These are phyloP conservation scores for Aphelinus certus DNA, from an alignment of 1,140 invertebrate genomes.

Conservation along the genomic window DNA sequence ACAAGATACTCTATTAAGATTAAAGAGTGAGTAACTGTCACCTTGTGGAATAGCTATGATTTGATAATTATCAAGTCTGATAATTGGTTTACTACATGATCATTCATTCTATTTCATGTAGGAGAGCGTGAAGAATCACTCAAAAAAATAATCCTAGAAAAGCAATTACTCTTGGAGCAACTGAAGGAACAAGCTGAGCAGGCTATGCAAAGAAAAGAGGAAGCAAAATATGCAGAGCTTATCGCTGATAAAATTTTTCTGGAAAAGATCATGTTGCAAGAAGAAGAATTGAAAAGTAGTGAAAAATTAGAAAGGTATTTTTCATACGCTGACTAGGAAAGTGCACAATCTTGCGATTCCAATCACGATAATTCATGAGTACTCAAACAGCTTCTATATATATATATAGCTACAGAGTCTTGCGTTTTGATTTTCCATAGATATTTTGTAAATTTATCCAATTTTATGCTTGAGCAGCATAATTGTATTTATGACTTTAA, in stretches of 20 bases:
- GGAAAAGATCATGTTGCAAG: constrained; percentile 54
- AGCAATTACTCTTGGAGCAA: constrained; percentile 53
- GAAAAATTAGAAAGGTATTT: constrained; percentile 51
- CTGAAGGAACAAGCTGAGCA: constrained; percentile 65
- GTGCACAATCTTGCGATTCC: too few relatives aligned
- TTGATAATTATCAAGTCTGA: not conserved
- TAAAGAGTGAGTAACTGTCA: constrained; percentile 46
- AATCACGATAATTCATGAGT: too few relatives aligned
- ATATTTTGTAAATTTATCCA: too few relatives aligned
- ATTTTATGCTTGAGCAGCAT: not conserved
- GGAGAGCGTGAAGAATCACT: constrained; percentile 55
- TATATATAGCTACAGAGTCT: too few relatives aligned
- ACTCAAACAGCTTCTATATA: too few relatives aligned
- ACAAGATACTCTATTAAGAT: constrained; percentile 49
- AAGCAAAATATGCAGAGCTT: constrained; percentile 60
- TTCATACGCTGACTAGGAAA: too few relatives aligned
- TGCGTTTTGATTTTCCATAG: too few relatives aligned
- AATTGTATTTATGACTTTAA: constrained; percentile 17
- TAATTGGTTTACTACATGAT: constrained; percentile 13
- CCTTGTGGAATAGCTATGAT: not conserved
- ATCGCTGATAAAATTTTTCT: constrained; percentile 63
- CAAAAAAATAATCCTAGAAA: constrained; percentile 59
- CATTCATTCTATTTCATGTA: constrained; percentile 45
- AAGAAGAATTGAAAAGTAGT: constrained; percentile 49
- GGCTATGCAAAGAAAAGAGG: constrained; percentile 59